Conservation (phyloP, 2,888 invertebrate genomes). For the Sarcophaga variegata region DNA sequence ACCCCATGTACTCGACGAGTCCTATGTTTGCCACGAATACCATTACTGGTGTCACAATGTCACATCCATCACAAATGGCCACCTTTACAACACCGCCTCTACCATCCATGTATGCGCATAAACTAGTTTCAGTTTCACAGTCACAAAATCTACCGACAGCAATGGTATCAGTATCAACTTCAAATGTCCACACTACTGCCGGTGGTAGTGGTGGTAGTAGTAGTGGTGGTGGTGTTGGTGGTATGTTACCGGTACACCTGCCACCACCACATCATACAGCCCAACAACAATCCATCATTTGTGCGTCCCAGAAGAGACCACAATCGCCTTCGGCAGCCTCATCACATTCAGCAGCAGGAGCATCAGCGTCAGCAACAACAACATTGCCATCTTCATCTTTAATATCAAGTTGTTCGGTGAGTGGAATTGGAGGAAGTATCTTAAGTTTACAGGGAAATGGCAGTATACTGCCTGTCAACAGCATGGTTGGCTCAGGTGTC, state of each 20-base stretch:
- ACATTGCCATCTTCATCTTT: constrained; percentile 68
- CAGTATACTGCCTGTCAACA: constrained; percentile 74
- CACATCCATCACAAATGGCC: constrained; percentile 82
- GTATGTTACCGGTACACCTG: constrained; percentile 72
- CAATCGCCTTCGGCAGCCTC: constrained; percentile 63
- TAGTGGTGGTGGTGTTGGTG: constrained; percentile 72
- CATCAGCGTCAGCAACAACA: constrained; percentile 71
- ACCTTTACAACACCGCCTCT: constrained; percentile 81
- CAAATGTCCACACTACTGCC: constrained; percentile 42
- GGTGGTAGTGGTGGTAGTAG: constrained; percentile 62
- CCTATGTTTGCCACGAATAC: constrained; percentile 81
- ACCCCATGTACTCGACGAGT: constrained; percentile 82
- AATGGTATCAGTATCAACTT: constrained; percentile 61
- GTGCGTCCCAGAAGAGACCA: constrained; percentile 62
- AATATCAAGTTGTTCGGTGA: constrained; percentile 59
- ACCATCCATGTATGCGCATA: constrained; percentile 81
- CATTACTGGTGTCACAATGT: constrained; percentile 81
- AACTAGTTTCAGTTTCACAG: constrained; percentile 75
- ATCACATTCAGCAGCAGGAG: constrained; percentile 70
- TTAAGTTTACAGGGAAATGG: constrained; percentile 73
- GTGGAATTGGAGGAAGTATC: constrained; percentile 70
- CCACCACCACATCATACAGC: constrained; percentile 69
- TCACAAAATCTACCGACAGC: constrained; percentile 62
- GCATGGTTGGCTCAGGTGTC: constrained; percentile 47
- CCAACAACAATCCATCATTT: constrained; percentile 70